Base-by-base conservation (phyloP, 2,797 vertebrate species). In the Manis crassicaudata region DNA sequence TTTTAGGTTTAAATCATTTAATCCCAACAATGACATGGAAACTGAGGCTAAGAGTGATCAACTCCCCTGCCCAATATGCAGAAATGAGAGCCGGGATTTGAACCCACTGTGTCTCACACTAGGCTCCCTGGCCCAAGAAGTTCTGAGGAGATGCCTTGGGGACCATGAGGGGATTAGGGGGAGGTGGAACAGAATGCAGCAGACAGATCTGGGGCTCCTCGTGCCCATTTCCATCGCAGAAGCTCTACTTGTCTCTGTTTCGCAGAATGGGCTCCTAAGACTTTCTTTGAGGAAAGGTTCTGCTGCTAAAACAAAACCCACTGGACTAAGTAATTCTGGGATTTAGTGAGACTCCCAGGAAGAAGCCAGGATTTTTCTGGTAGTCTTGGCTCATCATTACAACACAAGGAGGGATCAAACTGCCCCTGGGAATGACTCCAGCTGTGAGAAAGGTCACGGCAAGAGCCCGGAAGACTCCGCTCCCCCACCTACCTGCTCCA, bases 401-500 rank as follows among this genome's bases (percentile, higher is more conserved):
- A 68, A 58, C 9, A 58, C 9, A 56, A 46, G 17, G 7, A 50
- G 37, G 20, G 16, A 17, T 8, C 77, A 73, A 12, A 16, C 11
- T 7, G 1, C 12, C 50, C 56, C 50, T 62, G 5, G 17, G 23
- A 86, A 89, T 4, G 54, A 46, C 29, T 10, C 5, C 29, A 6
- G 27, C 37, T 67, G 2, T 6, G 54, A 37, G 67, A 86, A 89
- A 90, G 12, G 20, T 67, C 35, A 72, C 2, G 2, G 5, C 6
- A 5, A 46, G 0, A 52, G 50, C 0, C 11, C 14, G 20, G 7
- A 73, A 73, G 77, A 37, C 17, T 7, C 18, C 35, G 79, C 25
- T 73, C 40, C 40, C 40, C 25, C 95, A 98, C 98, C 97, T 98
- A 99, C 99, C 99, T 99, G 99, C 96, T 99, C 99, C 97, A 99